Conservation (phyloP, 1,140 invertebrate genomes). For the Lepidostoma basale region DNA sequence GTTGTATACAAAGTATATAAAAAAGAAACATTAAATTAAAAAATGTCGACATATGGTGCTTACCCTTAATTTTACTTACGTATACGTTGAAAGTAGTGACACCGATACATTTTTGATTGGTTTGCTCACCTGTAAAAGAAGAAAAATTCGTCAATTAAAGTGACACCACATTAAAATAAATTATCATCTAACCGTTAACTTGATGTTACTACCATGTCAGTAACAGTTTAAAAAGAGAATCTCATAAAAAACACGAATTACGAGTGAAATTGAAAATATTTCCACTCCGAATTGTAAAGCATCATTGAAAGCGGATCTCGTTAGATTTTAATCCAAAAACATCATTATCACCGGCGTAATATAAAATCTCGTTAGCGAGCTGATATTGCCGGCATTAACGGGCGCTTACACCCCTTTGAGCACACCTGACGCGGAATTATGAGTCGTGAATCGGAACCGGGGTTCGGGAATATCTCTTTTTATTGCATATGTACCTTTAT, state of each 20-base stretch:
- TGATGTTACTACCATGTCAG: no score
- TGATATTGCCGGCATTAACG: slow-evolving; percentile 10
- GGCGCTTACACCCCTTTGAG: slow-evolving; percentile 5
- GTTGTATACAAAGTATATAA: no score
- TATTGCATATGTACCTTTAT: slow-evolving; percentile 2
- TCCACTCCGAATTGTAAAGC: not conserved
- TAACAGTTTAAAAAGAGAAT: not conserved
- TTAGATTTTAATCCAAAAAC: slow-evolving; percentile 25
- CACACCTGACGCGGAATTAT: slow-evolving; percentile 27
- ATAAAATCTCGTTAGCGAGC: slow-evolving; percentile 24
- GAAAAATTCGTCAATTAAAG: no score
- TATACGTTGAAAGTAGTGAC: no score
- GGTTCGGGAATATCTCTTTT: not conserved
- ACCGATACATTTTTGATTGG: no score
- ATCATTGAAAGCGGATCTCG: slow-evolving; percentile 5
- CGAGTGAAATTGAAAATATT: slow-evolving; percentile 24
- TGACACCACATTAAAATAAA: no score
- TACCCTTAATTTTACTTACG: no score
- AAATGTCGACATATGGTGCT: no score
- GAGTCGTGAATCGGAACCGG: not conserved
- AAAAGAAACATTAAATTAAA: no score
- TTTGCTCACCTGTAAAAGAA: no score
- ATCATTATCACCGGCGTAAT: slow-evolving; percentile 25
- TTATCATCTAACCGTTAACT: no score
- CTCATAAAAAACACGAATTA: not conserved